Conservation (phyloP, 2,113 vertebrate genomes). For the Coracopsis vasa region DNA sequence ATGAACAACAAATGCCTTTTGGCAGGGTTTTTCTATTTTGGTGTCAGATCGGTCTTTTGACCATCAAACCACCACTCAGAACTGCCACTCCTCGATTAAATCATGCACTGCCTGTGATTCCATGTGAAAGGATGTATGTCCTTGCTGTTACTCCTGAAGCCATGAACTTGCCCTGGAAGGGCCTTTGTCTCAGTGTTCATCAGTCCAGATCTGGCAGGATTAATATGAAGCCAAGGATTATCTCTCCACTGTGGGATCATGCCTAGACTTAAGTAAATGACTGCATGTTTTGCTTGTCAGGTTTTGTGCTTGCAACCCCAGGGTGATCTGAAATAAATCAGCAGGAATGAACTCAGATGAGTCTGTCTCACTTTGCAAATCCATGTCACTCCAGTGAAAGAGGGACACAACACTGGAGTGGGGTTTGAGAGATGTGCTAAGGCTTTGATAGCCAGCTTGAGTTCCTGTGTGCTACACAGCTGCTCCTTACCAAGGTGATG, state of each 20-base stretch:
- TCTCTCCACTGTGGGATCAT: background rate
- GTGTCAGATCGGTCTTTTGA: background rate
- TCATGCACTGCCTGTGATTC: background rate
- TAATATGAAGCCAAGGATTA: background rate
- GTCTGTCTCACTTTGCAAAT: background rate
- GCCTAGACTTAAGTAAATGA: background rate
- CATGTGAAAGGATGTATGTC: background rate
- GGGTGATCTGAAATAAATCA: background rate
- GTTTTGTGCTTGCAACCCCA: background rate
- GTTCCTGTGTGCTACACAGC: background rate
- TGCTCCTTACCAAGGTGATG: background rate
- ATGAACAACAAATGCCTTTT: background rate
- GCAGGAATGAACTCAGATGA: background rate
- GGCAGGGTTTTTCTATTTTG: background rate
- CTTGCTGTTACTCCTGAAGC: background rate
- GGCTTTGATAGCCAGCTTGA: background rate
- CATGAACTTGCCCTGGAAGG: background rate
- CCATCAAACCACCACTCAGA: background rate
- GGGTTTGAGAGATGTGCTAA: background rate
- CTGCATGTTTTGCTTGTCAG: background rate
- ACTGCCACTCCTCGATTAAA: background rate
- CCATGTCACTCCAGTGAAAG: background rate
- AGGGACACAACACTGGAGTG: accelerated
- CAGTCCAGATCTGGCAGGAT: background rate
- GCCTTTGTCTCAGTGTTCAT: background rate